These are phyloP conservation scores for Spermophilus dauricus DNA, from an alignment of 2,113 vertebrate genomes.

Conservation along the genomic window DNA sequence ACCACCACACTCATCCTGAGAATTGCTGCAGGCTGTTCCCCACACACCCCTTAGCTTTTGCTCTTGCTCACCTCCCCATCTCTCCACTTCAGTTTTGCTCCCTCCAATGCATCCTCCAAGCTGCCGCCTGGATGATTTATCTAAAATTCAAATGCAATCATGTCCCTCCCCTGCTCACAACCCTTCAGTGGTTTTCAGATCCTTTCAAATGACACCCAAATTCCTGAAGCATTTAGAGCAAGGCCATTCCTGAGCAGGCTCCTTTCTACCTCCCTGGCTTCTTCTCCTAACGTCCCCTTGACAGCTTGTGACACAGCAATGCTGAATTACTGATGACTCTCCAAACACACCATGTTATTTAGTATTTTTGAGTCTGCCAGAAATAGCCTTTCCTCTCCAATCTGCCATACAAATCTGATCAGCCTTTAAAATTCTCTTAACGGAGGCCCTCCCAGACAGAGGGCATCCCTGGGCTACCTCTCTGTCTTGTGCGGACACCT, in stretches of 20 bases:
- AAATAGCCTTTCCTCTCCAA: conserved; percentile 36
- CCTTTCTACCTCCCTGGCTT: neutral
- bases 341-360: conserved; percentile 44
- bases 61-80: neutral
- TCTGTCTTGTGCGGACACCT: neutral
- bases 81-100: neutral
- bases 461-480: neutral
- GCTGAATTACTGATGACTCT: conserved; percentile 40
- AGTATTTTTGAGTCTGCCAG: conserved; percentile 40
- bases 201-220: conserved; percentile 57
- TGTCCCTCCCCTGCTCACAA: neutral
- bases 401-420: conserved; percentile 32
- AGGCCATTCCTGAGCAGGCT: conserved; percentile 10
- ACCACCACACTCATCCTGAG: neutral
- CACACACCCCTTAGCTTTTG: neutral
- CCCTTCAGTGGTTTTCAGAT: conserved; percentile 54
- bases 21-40: neutral
- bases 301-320: conserved; percentile 15
- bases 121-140: conserved; percentile 37
- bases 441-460: conserved; percentile 19
- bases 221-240: conserved; percentile 39
- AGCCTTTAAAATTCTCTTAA: conserved; percentile 54
- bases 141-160: conserved; percentile 67
- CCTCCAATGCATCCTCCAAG: neutral
- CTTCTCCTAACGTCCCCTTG: neutral